Percentiles rank a stretch among this genome's conserved stretches.
Conservation (phyloP, 2,888 invertebrate genomes). For the Pyrgus malvae region DNA sequence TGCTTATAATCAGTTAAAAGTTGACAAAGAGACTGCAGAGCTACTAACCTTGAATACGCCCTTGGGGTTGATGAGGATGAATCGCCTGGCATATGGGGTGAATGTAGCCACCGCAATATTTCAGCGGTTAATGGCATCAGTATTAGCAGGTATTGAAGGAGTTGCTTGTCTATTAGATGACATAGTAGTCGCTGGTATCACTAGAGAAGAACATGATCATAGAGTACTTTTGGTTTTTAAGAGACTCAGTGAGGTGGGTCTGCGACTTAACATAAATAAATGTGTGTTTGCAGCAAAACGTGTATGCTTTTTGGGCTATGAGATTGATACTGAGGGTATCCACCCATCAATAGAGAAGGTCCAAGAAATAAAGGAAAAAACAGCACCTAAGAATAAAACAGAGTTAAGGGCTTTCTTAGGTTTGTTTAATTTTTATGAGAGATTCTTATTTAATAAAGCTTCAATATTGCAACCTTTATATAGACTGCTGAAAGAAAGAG, state of each 20-base stretch:
- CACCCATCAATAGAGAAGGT: constrained; percentile 10
- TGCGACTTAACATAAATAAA: constrained; percentile 7
- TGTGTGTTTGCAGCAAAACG: constrained; percentile 3
- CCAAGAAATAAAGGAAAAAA: background rate
- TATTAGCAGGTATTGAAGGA: constrained; percentile 28
- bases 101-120: constrained; percentile 31
- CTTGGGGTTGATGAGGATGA: constrained; percentile 29
- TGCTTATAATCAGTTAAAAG: constrained; percentile 34
- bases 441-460: constrained; percentile 5
- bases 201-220: constrained; percentile 15
- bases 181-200: background rate
- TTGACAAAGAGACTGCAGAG: constrained; percentile 27
- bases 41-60: constrained; percentile 30
- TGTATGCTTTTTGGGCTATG: constrained; percentile 3
- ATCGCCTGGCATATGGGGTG: constrained; percentile 29
- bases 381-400: constrained; percentile 6
- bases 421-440: constrained; percentile 12
- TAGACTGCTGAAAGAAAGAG: background rate
- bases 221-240: constrained; percentile 22
- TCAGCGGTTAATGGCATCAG: constrained; percentile 23
- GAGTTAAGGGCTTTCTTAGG: constrained; percentile 10
- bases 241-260: constrained; percentile 8
- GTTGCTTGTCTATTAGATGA: constrained; percentile 19
- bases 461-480: constrained; percentile 3
- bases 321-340: constrained; percentile 4